phyloP scores from a whole-genome alignment of 2,113 vertebrate species.

The Suricata suricatta region DNA sequence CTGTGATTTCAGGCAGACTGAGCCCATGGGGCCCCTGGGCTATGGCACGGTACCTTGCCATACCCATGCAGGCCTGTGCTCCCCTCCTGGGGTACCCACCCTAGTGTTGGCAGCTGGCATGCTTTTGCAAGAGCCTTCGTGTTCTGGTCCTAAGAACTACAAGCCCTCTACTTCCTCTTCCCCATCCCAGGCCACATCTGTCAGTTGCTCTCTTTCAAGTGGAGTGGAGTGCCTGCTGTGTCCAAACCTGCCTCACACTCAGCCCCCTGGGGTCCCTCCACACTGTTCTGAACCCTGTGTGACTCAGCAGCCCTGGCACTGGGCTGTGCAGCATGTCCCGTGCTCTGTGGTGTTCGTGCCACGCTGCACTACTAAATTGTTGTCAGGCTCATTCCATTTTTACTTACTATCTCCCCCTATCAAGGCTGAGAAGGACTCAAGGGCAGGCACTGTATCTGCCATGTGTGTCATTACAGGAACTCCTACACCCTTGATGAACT shows the following conservation, averaged over 20 bases:
- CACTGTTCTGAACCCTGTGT: conserved; percentile 2
- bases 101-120: neutral
- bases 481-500: neutral
- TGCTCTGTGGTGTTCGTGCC: neutral
- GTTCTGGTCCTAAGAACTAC: neutral
- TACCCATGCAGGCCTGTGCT: neutral
- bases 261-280: conserved; percentile 14
- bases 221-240: neutral
- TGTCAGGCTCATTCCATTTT: neutral
- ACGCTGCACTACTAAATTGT: neutral
- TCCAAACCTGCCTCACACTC: neutral
- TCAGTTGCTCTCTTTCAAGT: neutral
- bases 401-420: neutral
- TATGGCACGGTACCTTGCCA: neutral
- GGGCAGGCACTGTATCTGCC: neutral
- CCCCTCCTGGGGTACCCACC: neutral
- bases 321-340: neutral
- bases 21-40: too few species aligned
- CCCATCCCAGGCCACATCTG: neutral
- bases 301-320: conserved; percentile 36
- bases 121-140: neutral
- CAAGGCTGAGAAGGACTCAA: neutral
- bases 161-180: neutral
- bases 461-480: neutral
- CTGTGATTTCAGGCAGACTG: neutral